Base-by-base conservation (phyloP, 2,888 invertebrate species). In the Elmis aenea region DNA sequence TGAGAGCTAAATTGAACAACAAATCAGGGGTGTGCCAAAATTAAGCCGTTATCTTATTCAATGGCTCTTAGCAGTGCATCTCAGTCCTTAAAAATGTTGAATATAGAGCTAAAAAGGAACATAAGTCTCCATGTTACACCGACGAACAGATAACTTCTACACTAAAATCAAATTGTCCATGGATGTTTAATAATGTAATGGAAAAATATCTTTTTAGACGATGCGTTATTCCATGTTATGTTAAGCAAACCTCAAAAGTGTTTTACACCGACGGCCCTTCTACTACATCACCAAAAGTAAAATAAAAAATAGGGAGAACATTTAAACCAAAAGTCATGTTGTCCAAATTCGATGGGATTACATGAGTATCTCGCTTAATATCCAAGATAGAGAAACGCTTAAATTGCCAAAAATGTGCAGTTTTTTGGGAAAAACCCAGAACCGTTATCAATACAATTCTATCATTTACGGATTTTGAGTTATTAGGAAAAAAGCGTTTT, bases 271-370 rank as follows among this genome's bases (percentile, higher is more conserved):
- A 24, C 3, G 2, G 4, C 13, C 11, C 24, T 24, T 10, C 24
- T 10, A 3, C 24, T 24, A 11, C 24, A 24, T 24, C 24, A 12
- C 11, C 24, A 2, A 24, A 11, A 12, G 11, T 24, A n/a, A 24
- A 24, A 24, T 24, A 24, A 11, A 24, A 24, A 24, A 24, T 24
- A 10, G n/a, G n/a, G n/a, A n/a, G n/a, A 24, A 24, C 11, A 11
- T 24, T 10, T 24, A 13, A 24, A 24, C 24, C 24, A 24, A 24
- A n/a, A n/a, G n/a, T n/a, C n/a, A n/a, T n/a, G n/a, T n/a, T n/a
- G n/a, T n/a, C n/a, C n/a, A n/a, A n/a, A n/a, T n/a, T n/a, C n/a
- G n/a, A n/a, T n/a, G n/a, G n/a, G n/a, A n/a, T n/a, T n/a, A n/a
- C n/a, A n/a, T n/a, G n/a, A n/a, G n/a, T n/a, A n/a, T n/a, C n/a